Percentiles rank a stretch among this genome's conserved stretches.
Conservation (phyloP, 2,797 vertebrate species). For the Hapalemur alaotrensis region DNA sequence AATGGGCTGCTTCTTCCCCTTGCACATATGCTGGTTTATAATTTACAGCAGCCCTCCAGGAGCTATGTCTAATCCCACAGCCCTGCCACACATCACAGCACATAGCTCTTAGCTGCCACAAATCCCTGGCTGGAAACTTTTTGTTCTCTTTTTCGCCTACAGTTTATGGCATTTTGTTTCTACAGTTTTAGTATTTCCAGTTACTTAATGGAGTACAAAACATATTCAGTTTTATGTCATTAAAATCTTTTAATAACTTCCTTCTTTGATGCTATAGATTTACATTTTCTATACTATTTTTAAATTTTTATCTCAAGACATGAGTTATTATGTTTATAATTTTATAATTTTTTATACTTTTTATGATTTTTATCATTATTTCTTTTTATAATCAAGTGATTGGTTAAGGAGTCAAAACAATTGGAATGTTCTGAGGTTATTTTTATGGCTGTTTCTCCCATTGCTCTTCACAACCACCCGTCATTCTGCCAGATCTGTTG, state of each 20-base stretch:
- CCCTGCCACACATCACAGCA: background rate
- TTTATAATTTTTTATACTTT: too few species aligned
- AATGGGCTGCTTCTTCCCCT: slow-evolving; percentile 58
- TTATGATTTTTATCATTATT: background rate
- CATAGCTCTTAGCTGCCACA: slow-evolving; percentile 46
- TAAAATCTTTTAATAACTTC: slow-evolving; percentile 4
- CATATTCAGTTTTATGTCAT: slow-evolving; percentile 38
- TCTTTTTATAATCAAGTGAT: slow-evolving; percentile 47
- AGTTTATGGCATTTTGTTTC: slow-evolving; percentile 36
- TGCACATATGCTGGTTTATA: slow-evolving; percentile 43
- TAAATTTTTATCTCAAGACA: background rate
- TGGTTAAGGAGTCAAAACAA: slow-evolving; percentile 1
- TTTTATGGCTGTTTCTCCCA: background rate
- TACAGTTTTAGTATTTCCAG: slow-evolving; percentile 38
- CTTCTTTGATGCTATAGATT: background rate
- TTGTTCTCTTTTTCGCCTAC: background rate
- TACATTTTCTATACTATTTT: slow-evolving; percentile 26
- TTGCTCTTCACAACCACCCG: slow-evolving; percentile 16
- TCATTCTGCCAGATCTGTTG: background rate
- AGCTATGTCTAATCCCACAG: slow-evolving; percentile 8
- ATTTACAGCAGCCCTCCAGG: slow-evolving; percentile 56
- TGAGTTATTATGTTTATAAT: background rate
- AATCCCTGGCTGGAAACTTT: slow-evolving; percentile 37
- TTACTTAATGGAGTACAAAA: slow-evolving; percentile 30
- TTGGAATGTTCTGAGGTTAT: background rate